Base-by-base conservation (phyloP, 2,113 vertebrate genomes). In the Microtus pennsylvanicus region DNA sequence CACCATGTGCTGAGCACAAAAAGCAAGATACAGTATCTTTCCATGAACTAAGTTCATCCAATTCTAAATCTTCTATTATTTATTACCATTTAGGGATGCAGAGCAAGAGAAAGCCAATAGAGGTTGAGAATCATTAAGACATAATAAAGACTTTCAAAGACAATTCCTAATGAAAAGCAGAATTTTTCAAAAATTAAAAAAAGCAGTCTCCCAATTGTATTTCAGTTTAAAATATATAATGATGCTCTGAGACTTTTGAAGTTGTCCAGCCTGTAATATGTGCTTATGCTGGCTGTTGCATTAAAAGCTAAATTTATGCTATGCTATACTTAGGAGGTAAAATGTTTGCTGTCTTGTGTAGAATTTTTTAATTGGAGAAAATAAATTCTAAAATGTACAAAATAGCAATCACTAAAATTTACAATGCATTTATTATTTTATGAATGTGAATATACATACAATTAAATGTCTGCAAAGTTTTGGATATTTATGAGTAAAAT, bases 161-260 rank as follows among this genome's bases (percentile, higher is more conserved):
- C 52, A 92, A 10, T 21, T 67, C 19, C 91, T 97, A 98, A 97
- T 98, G 92, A 94, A 96, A 98, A 97, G 67, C 97, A 97, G 95
- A 91, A 88, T 94, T 87, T 93, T 95, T 97, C 77, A 45, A 94
- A 92, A 96, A 92, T 92, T 63, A 80, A 87, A 72, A 92, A 63
- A 90, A 35, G 12, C 19, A 65, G 5, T 35, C 19, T 21, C 42
- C 33, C 45, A 87, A 82, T 96, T 74, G 92, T 91, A 97, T 95
- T 95, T 97, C 38, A 94, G 63, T 93, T 96, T 94, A 47, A 91
- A 97, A 96, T 90, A 42, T 94, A 55, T 93, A 96, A 95, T 95
- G 92, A 92, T 90, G 55, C 24, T 72, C 11, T 88, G 63, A 92
- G 77, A 92, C 95, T 95, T 97, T 96, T 95, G 94, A 97, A 97